These are phyloP conservation scores for Andricus curvator DNA, from an alignment of 2,888 invertebrate species.

Conservation along the genomic window DNA sequence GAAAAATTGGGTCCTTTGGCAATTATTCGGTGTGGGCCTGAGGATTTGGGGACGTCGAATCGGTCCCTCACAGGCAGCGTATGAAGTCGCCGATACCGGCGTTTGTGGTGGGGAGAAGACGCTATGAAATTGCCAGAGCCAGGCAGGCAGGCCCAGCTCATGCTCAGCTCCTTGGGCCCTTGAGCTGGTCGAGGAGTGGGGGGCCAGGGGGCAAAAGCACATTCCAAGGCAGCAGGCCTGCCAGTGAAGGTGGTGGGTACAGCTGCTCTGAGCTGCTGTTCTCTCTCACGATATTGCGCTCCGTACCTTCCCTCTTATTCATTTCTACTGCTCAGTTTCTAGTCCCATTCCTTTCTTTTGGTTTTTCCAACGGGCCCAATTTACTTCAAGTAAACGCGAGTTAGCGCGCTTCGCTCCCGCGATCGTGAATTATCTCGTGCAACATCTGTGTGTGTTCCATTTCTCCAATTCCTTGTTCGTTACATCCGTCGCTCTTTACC, in stretches of 20 bases:
- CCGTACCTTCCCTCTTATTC: conserved; percentile 39
- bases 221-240: conserved; percentile 74
- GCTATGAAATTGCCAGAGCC: conserved; percentile 53
- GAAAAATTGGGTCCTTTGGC: conserved; percentile 17
- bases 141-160: conserved; percentile 13
- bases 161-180: conserved; percentile 49
- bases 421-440: conserved; percentile 14
- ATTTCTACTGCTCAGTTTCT: conserved; percentile 31
- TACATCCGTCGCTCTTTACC: not conserved
- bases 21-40: not conserved
- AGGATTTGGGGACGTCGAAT: conserved; percentile 23
- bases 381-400: not conserved
- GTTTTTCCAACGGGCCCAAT: conserved; percentile 39
- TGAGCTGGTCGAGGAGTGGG: conserved; percentile 55
- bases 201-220: conserved; percentile 70
- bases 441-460: conserved; percentile 20
- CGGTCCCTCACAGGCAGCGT: conserved; percentile 41
- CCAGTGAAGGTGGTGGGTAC: conserved; percentile 68
- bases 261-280: conserved; percentile 10
- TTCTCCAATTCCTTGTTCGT: not conserved
- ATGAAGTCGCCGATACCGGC: conserved; percentile 40
- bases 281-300: conserved; percentile 31
- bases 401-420: conserved; percentile 26
- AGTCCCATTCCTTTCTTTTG: conserved; percentile 28
- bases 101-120: conserved; percentile 48